Conservation (phyloP, 1,140 invertebrate genomes). For the Melitaea cinxia region DNA sequence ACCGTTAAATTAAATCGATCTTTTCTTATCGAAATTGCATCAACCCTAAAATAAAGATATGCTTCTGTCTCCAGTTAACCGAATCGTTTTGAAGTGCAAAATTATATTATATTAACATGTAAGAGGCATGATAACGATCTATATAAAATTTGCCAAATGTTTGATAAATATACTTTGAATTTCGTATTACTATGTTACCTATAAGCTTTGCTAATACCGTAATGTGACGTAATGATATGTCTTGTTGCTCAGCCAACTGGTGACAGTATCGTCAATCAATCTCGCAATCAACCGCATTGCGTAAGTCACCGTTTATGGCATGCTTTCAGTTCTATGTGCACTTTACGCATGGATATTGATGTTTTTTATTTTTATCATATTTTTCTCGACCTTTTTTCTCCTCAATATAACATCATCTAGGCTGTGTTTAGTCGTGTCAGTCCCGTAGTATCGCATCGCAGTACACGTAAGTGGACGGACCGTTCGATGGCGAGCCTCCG, state of each 20-base stretch:
- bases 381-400: constrained; percentile 34
- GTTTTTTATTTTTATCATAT: constrained; percentile 48
- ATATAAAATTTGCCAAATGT: constrained; percentile 10
- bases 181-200: constrained; percentile 12
- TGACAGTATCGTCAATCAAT: constrained; percentile 94
- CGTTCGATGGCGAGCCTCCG: not conserved
- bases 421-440: constrained; percentile 39
- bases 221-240: constrained; percentile 75
- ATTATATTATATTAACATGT: constrained; percentile 29
- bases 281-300: constrained; percentile 93
- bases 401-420: constrained; percentile 32
- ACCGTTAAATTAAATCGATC: not conserved
- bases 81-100: constrained; percentile 13
- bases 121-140: constrained; percentile 30
- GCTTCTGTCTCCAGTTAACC: constrained; percentile 32
- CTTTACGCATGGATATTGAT: constrained; percentile 64
- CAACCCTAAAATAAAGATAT: constrained; percentile 16
- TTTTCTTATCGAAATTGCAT: constrained; percentile 33
- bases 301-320: constrained; percentile 86
- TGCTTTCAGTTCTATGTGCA: constrained; percentile 71
- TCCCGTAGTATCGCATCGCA: not conserved
- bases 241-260: constrained; percentile 89
- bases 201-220: constrained; percentile 67
- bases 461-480: no score
- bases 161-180: constrained; percentile 15